These are phyloP conservation scores for Drosophila anomalata DNA, from an alignment of 2,888 invertebrate genomes.

Conservation along the genomic window DNA sequence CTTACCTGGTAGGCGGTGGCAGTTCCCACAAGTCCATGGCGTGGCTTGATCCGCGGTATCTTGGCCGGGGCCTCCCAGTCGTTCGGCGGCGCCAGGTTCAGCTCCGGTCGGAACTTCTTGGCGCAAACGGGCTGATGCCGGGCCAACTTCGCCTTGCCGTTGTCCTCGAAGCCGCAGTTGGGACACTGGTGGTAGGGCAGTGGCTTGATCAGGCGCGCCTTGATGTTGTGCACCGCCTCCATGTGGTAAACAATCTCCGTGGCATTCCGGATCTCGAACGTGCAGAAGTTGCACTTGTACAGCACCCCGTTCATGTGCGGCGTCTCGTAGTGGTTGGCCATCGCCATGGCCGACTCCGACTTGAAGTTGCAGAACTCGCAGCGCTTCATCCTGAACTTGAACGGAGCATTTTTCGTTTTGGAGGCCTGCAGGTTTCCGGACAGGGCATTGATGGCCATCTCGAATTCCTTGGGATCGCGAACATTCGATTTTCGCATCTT, in stretches of 20 bases:
- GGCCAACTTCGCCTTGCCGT: slow-evolving; percentile 94
- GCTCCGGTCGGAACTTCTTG: slow-evolving; percentile 94
- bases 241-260: slow-evolving; percentile 96
- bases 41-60: slow-evolving; percentile 88
- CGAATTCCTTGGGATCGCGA: slow-evolving; percentile 86
- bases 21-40: slow-evolving; percentile 84
- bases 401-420: slow-evolving; percentile 93
- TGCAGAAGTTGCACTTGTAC: slow-evolving; percentile 94
- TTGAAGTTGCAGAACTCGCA: slow-evolving; percentile 96
- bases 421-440: slow-evolving; percentile 93
- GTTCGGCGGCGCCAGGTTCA: slow-evolving; percentile 92
- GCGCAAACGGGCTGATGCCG: slow-evolving; percentile 94
- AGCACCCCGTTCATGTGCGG: slow-evolving; percentile 95
- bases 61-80: slow-evolving; percentile 98
- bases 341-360: slow-evolving; percentile 92
- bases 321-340: slow-evolving; percentile 94
- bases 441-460: slow-evolving; percentile 91
- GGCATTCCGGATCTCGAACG: slow-evolving; percentile 91
- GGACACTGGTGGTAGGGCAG: slow-evolving; percentile 95
- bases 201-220: slow-evolving; percentile 92
- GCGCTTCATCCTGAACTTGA: slow-evolving; percentile 90
- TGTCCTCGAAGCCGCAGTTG: slow-evolving; percentile 97
- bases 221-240: slow-evolving; percentile 94
- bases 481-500: slow-evolving; percentile 88
- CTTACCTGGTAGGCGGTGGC: slow-evolving; percentile 84